Evolutionary conservation across 2,113 vertebrate species (phyloP).

Genomic region (Rostratula benghalensis): DNA sequence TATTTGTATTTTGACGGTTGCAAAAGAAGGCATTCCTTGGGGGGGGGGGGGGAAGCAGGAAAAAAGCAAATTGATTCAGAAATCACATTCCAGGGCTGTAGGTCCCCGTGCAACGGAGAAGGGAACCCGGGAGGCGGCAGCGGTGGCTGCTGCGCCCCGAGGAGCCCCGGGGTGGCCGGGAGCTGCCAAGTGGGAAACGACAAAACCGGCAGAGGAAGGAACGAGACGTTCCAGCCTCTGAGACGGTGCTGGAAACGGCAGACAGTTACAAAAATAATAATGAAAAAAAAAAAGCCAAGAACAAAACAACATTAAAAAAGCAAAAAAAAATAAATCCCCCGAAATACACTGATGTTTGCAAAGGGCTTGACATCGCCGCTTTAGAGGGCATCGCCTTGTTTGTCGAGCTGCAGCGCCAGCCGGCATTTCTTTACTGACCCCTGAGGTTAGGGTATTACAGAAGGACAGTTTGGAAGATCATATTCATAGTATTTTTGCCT

Average conservation of each 20-base stretch:
- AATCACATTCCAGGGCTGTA: conserved; percentile 23
- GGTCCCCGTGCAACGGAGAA: background rate
- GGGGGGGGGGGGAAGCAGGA: background rate
- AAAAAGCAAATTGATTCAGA: background rate
- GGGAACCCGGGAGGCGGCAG: background rate
- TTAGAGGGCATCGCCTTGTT: background rate
- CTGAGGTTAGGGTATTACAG: background rate
- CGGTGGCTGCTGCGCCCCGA: background rate
- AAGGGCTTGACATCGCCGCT: background rate
- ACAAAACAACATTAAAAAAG: background rate
- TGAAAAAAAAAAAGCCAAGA: background rate
- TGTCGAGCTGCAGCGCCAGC: background rate
- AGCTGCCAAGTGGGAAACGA: conserved; percentile 53
- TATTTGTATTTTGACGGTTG: conserved; percentile 24
- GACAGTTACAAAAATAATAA: conserved; percentile 33
- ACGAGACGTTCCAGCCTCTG: conserved; percentile 37
- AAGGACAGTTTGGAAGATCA: background rate
- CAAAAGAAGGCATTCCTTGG: background rate
- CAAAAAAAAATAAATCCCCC: background rate
- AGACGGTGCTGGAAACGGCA: conserved; percentile 32
- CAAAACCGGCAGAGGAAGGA: conserved; percentile 35
- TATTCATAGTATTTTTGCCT: conserved; percentile 1
- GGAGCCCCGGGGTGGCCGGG: background rate
- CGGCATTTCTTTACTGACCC: conserved; percentile 14
- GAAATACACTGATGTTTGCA: conserved; percentile 32